Base-by-base conservation (phyloP, 2,888 invertebrate species). In the Phragmatobia fuliginosa region DNA sequence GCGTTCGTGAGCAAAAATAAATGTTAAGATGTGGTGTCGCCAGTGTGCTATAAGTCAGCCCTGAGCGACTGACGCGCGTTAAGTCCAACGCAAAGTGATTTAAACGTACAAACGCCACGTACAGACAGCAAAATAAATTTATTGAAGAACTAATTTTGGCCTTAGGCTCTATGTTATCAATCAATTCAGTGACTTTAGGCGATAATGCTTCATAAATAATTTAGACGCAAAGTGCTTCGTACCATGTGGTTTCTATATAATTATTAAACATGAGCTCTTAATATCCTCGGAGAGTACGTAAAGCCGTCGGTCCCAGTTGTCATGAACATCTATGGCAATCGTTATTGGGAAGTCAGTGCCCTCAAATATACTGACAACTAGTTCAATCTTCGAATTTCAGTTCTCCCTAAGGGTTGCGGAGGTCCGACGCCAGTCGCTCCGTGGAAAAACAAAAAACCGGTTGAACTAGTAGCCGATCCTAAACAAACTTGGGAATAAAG, bases 31-130 rank as follows among this genome's bases (percentile, higher is more conserved):
- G 71, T 67, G 67, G 70, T 60, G 69, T 71, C 62, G 70, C 58
- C 60, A 66, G 74, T 68, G 66, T 67, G 72, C 76, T 66, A 81
- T 82, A 82, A 79, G 82, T 82, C 77, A 82, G 76, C 64, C 74
- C 69, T 70, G 72, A 76, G 74, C 75, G 80, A 76, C 74, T 71
- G 81, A 83, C 80, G 80, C 75, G 72, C 83, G 78, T 78, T 76
- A 77, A 73, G 72, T 77, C 79, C 67, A 76, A 79, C 79, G 75
- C 77, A 77, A 56, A 74, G 75, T 83, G 83, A 83, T 83, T 83
- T 82, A 83, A 80, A 79, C 73, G 71, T 60, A 70, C 70, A n/a
- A 67, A 16, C 62, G 38, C 49, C 25, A 58, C 52, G 74, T 73
- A 82, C 58, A 70, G 76, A 66, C 28, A 62, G 73, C 76, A 81